Conservation (phyloP, 2,888 invertebrate genomes). For the Nesidiocoris tenuis region DNA sequence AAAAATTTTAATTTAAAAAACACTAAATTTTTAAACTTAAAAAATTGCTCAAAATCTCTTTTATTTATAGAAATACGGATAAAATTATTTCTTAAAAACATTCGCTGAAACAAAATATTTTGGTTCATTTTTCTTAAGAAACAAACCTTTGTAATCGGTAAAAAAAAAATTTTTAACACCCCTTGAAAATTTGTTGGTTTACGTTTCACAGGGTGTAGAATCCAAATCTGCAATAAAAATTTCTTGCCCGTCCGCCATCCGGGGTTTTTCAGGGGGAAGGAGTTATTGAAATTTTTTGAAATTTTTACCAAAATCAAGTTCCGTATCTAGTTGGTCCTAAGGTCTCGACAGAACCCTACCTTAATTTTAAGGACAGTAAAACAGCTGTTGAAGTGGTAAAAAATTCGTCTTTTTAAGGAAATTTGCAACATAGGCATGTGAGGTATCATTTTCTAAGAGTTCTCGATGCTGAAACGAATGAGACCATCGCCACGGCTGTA, state of each 20-base stretch:
- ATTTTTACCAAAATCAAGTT: neutral
- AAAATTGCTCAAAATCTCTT: too few species aligned
- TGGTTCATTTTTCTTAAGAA: neutral
- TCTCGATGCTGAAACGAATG: neutral
- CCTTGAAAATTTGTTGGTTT: neutral
- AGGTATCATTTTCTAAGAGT: neutral
- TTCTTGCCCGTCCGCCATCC: neutral
- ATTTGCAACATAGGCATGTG: neutral
- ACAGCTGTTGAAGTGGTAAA: neutral
- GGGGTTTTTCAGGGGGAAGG: neutral
- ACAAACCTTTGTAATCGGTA: neutral
- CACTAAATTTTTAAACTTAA: too few species aligned
- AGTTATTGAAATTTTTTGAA: too few species aligned
- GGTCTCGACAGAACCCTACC: neutral
- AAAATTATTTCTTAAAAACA: too few species aligned
- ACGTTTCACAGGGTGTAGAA: neutral
- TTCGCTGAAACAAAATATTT: too few species aligned
- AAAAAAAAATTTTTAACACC: neutral
- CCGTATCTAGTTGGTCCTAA: neutral
- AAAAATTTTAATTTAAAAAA: too few species aligned
- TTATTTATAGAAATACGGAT: too few species aligned
- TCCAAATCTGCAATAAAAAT: neutral
- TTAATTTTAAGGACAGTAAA: neutral
- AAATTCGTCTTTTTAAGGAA: neutral
- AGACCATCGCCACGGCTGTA: neutral